Base-by-base conservation (phyloP, 2,888 invertebrate species). In the Eristalis arbustorum region DNA sequence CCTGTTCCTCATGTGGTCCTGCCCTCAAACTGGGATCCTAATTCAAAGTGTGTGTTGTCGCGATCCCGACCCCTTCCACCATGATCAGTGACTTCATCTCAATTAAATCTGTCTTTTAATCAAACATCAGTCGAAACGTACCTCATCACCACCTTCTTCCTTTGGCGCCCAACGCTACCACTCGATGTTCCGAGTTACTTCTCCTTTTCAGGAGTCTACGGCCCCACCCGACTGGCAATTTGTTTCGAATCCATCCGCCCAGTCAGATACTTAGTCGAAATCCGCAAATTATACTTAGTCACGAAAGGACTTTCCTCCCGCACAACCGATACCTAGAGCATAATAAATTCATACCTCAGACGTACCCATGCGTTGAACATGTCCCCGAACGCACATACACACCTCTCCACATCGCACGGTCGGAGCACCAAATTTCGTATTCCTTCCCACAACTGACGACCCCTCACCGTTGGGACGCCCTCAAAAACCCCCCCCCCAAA, bases 261-360 rank as follows among this genome's bases (percentile, higher is more conserved):
- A 59, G 37, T 59, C 25, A 28, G 25, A 28, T 23, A n/a, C 13
- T 37, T 18, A 34, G 10, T 42, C 3, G 13, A 34, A 42, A 59
- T 59, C 40, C 37, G n/a, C 10, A 31, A 67, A 59, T 67, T 75
- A 23, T 22, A 23, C 10, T 14, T 28, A 14, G 64, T 67, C 75
- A 61, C 67, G 59, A 18, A 18, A 66, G 61, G 42, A 31, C 57
- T 59, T 42, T 59, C 3, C 64, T 28, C 63, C 40, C 63, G 11
- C 18, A 66, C 23, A 28, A 25, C 59, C 37, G 31, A 56, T 40
- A 68, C 23, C 10, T 37, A 63, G 11, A 10, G 22, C 13, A 69
- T 69, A 69, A 69, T 56, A 56, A 69, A 69, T 77, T 77, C 56
- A 69, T 69, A 63, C 22, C 68, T 37, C 25, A 25, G n/a, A 61